Percentiles rank a stretch among this genome's conserved stretches.
Conservation (phyloP, 2,888 invertebrate species). For the Anaspis maculata region DNA sequence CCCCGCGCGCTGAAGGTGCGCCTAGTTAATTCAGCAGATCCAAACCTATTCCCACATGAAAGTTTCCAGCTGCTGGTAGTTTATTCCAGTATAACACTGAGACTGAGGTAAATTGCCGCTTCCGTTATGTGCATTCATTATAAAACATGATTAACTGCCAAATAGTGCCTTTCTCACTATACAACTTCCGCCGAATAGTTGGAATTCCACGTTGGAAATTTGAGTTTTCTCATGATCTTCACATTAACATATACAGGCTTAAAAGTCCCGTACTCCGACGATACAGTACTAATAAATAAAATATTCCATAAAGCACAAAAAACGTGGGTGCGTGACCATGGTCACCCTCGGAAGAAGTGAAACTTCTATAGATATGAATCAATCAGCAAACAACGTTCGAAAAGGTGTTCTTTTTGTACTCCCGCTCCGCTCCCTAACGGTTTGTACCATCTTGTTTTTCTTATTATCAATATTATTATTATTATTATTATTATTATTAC, state of each 20-base stretch:
- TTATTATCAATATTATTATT: too few species aligned
- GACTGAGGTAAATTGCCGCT: conserved; percentile 24
- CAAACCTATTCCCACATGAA: conserved; percentile 22
- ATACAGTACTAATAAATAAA: too few species aligned
- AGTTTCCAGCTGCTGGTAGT: conserved; percentile 21
- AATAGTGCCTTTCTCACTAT: conserved; percentile 10
- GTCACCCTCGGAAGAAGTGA: too few species aligned
- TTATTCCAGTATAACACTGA: conserved; percentile 24
- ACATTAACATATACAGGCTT: not conserved
- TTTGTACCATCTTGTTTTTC: too few species aligned
- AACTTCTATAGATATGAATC: too few species aligned
- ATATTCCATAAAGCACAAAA: too few species aligned
- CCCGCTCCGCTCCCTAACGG: too few species aligned
- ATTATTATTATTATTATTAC: too few species aligned
- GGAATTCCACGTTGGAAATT: conserved; percentile 9
- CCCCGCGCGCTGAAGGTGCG: conserved; percentile 8
- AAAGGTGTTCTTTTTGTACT: too few species aligned
- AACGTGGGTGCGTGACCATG: too few species aligned
- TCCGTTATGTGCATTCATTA: conserved; percentile 26
- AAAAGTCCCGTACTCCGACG: too few species aligned
- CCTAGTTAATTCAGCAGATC: conserved; percentile 21
- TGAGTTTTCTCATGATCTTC: conserved; percentile 7
- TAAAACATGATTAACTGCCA: conserved; percentile 25
- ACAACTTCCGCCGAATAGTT: conserved; percentile 8
- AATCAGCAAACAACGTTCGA: too few species aligned